Evolutionary conservation across 2,888 invertebrate species (phyloP).

Genomic region (Rotaria sp.): DNA sequence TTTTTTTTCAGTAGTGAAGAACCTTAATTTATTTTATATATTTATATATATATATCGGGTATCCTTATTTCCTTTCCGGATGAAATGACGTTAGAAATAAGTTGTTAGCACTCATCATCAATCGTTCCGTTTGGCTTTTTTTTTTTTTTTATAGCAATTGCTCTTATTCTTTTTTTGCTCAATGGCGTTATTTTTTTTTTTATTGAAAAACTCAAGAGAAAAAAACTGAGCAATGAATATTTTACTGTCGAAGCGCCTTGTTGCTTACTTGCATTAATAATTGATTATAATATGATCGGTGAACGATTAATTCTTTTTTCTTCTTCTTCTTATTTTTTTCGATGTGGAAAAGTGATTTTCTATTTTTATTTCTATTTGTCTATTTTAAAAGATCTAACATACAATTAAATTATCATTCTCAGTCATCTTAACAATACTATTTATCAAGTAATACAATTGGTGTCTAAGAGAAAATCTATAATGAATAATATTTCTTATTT

Average conservation of each 20-base stretch:
- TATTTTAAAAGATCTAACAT: neutral
- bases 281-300: neutral
- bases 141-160: neutral
- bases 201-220: slow-evolving; percentile 19
- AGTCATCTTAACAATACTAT: neutral
- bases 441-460: neutral
- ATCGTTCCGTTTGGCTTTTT: neutral
- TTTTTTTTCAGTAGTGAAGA: neutral
- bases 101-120: neutral
- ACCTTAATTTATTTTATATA: neutral
- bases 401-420: neutral
- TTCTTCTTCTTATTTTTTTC: neutral
- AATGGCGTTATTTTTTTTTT: neutral
- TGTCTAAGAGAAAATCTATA: neutral
- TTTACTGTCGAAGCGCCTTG: neutral
- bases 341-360: neutral
- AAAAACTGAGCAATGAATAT: neutral
- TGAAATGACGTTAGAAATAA: neutral
- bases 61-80: neutral
- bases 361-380: neutral
- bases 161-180: neutral
- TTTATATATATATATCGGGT: neutral
- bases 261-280: neutral
- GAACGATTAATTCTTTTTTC: neutral
- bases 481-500: too few species aligned